Evolutionary conservation across 2,113 vertebrate genomes (phyloP), one percentile per base, ranked within the genome.

Genomic region (Corythoichthys haematopterus): DNA sequence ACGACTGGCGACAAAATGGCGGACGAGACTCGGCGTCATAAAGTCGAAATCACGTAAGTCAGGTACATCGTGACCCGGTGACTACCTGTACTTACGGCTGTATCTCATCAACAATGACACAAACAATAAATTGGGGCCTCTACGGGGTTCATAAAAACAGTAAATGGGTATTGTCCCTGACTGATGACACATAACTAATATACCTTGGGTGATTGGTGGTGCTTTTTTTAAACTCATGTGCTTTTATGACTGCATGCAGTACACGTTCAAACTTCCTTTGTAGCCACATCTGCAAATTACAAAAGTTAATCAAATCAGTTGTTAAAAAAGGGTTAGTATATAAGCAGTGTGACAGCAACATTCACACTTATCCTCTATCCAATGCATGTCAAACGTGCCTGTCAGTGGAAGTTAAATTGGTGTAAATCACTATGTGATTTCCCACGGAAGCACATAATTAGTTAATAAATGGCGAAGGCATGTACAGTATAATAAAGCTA

Each of bases 91-190:
- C 20, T 28, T 28, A 28, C 20, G 89, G 91, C 88, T 90, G 86
- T 84, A 88, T 89, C 87, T 91, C 92, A 28, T 28, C 20, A 28
- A 28, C 91, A 91, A 90, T 86, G 88, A 93, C 88, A 92, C 91
- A 91, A 91, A 91, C 92, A 90, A 91, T 90, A 90, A 93, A 92
- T 92, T 92, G 92, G 88, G 88, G 90, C 91, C 91, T 84, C 91
- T 92, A 91, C 90, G 85, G 90, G 91, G 75, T 84, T 88, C 79
- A 59, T 48, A 79, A 71, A 79, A 80, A 87, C 86, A 90, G 88
- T 88, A 88, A 92, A 91, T 91, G 90, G 87, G 80, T 84, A 86
- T 87, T 75, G 80, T 85, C 81, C 72, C 76, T 78, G 83, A 88
- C 85, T 79, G 74, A 84, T 77, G 82, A 91, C 71, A 80, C 76